Evolutionary conservation across 2,888 invertebrate genomes (phyloP).

Genomic region (Vanessa cardui): DNA sequence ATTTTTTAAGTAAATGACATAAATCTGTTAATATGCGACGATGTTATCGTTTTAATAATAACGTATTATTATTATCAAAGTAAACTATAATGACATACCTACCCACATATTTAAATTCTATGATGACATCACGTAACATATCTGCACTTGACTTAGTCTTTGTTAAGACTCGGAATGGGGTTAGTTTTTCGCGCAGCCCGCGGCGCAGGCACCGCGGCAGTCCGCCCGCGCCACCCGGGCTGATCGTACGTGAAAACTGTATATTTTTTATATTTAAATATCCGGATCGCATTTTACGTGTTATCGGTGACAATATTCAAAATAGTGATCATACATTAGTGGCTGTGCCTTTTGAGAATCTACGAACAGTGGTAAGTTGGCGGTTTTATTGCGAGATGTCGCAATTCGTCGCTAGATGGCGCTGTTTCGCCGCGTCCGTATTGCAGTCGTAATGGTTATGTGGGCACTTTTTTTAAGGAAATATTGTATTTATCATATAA

Average conservation of each 20-base stretch:
- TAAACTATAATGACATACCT: background rate
- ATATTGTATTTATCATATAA: slow-evolving; percentile 42
- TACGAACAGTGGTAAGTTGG: slow-evolving; percentile 37
- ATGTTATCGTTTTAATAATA: background rate
- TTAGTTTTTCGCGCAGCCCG: slow-evolving; percentile 56
- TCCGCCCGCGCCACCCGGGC: slow-evolving; percentile 56
- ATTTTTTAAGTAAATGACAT: no score
- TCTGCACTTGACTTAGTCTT: slow-evolving; percentile 41
- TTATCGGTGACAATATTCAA: slow-evolving; percentile 29
- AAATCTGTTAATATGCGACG: no score
- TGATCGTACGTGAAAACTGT: slow-evolving; percentile 46
- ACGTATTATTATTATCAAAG: background rate
- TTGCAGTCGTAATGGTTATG: slow-evolving; percentile 63
- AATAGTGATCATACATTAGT: slow-evolving; percentile 24
- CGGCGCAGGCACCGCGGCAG: slow-evolving; percentile 58
- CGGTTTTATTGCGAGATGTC: slow-evolving; percentile 29
- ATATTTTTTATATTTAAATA: slow-evolving; percentile 13
- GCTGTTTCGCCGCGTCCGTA: slow-evolving; percentile 62
- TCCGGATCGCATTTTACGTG: slow-evolving; percentile 17
- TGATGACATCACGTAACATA: slow-evolving; percentile 26
- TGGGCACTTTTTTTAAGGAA: slow-evolving; percentile 48
- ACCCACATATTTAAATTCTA: slow-evolving; percentile 21
- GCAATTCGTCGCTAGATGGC: slow-evolving; percentile 62
- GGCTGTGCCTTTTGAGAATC: slow-evolving; percentile 25
- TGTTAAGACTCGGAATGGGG: slow-evolving; percentile 52